phyloP scores from a whole-genome alignment of 1,140 invertebrate species.

The Solenopsis invicta region DNA sequence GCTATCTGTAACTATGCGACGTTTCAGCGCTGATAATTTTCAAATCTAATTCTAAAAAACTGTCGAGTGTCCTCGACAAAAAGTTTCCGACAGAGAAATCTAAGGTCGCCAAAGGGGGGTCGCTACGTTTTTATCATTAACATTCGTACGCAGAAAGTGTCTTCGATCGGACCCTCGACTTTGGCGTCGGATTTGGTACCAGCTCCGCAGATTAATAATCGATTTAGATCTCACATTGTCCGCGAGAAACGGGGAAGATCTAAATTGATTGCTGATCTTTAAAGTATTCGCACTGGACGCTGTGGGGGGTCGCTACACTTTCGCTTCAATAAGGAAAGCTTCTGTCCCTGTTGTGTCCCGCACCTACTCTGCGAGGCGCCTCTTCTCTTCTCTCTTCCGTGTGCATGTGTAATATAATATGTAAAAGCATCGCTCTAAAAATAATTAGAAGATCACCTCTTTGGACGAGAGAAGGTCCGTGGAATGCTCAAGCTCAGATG shows the following conservation, averaged over 20 bases:
- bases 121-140: conserved; percentile 1
- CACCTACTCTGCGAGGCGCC: background rate
- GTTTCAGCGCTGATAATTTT: background rate
- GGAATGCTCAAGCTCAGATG: background rate
- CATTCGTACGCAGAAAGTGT: background rate
- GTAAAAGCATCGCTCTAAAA: conserved; percentile 25
- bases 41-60: background rate
- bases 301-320: conserved; percentile 26
- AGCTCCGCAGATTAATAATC: conserved; percentile 10
- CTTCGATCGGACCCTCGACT: background rate
- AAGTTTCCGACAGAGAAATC: background rate
- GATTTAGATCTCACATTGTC: conserved; percentile 5
- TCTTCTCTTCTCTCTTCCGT: background rate
- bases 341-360: background rate
- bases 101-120: background rate
- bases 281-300: background rate
- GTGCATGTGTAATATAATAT: conserved; percentile 18
- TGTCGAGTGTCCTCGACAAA: background rate
- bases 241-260: background rate
- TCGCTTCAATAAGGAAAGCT: background rate
- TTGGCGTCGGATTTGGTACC: conserved; percentile 10
- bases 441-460: conserved; percentile 28
- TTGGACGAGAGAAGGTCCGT: background rate
- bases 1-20: background rate
- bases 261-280: background rate